Conservation (phyloP, 2,797 vertebrate species). For the Xiphophorus birchmanni region DNA sequence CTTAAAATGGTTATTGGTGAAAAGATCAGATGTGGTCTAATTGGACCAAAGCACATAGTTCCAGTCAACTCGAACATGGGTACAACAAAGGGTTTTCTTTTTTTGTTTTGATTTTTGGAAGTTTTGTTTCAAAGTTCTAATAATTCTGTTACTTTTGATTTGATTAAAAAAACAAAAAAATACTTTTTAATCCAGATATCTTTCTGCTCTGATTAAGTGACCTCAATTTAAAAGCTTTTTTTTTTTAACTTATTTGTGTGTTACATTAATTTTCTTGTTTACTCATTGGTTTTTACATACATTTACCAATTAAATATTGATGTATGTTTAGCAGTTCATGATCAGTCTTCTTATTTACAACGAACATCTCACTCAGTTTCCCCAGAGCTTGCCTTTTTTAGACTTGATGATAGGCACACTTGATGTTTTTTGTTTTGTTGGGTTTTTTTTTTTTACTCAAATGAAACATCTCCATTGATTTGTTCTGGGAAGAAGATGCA, state of each 20-base stretch:
- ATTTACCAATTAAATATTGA: neutral
- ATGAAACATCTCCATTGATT: slow-evolving; percentile 50
- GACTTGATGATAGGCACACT: slow-evolving; percentile 26
- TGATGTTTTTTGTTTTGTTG: slow-evolving; percentile 20
- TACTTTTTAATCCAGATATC: neutral
- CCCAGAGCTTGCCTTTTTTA: slow-evolving; percentile 5
- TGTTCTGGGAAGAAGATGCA: slow-evolving; percentile 31
- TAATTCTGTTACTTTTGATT: neutral
- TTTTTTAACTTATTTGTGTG: neutral
- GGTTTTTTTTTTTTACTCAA: slow-evolving; percentile 38
- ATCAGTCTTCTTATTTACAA: slow-evolving; percentile 17
- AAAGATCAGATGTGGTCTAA: neutral
- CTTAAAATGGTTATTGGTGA: neutral
- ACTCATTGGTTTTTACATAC: neutral
- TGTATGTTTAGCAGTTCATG: neutral
- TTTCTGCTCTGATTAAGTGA: neutral
- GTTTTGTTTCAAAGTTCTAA: neutral
- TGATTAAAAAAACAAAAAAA: neutral
- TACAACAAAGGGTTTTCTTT: neutral
- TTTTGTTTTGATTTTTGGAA: neutral
- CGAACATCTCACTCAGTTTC: slow-evolving; percentile 16
- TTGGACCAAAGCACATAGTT: neutral
- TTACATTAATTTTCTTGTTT: neutral
- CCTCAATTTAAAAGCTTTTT: neutral
- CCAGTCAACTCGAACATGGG: neutral